Evolutionary conservation across 2,113 vertebrate genomes (phyloP).

Genomic region (Pristiophorus japonicus): DNA sequence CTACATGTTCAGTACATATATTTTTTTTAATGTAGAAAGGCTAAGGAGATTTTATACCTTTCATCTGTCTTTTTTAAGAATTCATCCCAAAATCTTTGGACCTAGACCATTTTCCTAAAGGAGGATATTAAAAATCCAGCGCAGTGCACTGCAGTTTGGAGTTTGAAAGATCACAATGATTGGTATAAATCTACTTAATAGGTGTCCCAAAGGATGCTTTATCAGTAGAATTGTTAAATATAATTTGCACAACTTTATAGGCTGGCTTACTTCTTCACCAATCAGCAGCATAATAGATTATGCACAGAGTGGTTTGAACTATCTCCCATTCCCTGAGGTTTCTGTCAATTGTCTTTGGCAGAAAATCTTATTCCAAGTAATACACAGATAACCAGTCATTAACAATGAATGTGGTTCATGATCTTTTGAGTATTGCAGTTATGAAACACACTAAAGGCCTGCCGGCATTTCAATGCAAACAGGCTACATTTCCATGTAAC

Average conservation of each 20-base stretch:
- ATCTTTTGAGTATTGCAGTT: constrained; percentile 25
- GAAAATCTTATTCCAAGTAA: not conserved
- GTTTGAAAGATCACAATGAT: constrained; percentile 37
- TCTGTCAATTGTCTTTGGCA: not conserved
- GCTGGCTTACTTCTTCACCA: constrained; percentile 20
- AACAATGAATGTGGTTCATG: constrained; percentile 24
- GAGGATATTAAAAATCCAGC: constrained; percentile 40
- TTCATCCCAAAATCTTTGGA: constrained; percentile 42
- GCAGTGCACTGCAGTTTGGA: constrained; percentile 34
- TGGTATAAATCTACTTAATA: constrained; percentile 41
- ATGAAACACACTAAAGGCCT: not conserved
- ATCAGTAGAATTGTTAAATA: constrained; percentile 38
- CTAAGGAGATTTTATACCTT: not conserved
- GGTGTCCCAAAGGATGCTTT: constrained; percentile 6
- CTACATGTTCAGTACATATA: not conserved
- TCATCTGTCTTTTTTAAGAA: constrained; percentile 37
- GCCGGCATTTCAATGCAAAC: not conserved
- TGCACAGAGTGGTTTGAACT: constrained; percentile 1
- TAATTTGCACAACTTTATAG: constrained; percentile 39
- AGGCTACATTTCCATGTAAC: not conserved
- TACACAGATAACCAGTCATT: constrained; percentile 9
- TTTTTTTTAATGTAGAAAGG: not conserved
- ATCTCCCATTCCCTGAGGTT: not conserved
- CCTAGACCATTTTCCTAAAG: constrained; percentile 41
- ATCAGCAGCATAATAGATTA: constrained; percentile 39